phyloP scores from a whole-genome alignment of 2,888 invertebrate species.

The Ochropacha duplaris region DNA sequence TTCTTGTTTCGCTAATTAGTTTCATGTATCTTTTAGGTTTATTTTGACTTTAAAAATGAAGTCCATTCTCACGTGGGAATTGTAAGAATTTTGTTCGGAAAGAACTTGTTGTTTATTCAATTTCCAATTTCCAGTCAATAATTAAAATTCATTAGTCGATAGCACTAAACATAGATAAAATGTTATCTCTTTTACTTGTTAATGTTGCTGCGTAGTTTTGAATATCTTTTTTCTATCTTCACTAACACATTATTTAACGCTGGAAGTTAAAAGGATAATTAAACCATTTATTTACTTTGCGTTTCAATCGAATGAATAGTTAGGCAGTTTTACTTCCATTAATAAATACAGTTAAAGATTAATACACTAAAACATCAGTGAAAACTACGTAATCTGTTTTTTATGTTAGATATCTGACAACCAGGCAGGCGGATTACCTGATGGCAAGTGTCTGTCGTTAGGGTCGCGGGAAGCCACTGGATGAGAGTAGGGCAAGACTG shows the following conservation, averaged over 20 bases:
- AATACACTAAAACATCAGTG: neutral
- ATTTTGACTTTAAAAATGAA: slow-evolving; percentile 41
- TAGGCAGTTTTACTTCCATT: neutral
- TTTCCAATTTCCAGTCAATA: slow-evolving; percentile 34
- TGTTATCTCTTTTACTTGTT: slow-evolving; percentile 21
- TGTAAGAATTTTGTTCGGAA: slow-evolving; percentile 38
- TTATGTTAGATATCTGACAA: too few relatives aligned
- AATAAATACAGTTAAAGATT: neutral
- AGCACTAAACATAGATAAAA: slow-evolving; percentile 27
- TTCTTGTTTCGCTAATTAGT: slow-evolving; percentile 40
- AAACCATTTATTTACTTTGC: neutral
- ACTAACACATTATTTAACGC: neutral
- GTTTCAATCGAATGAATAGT: neutral
- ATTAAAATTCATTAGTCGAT: slow-evolving; percentile 53
- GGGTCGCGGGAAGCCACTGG: too few relatives aligned
- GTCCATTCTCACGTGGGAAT: slow-evolving; percentile 33
- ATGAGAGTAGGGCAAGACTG: too few relatives aligned
- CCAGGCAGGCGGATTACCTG: too few relatives aligned
- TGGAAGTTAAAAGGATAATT: neutral
- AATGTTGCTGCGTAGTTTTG: slow-evolving; percentile 18
- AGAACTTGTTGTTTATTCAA: slow-evolving; percentile 41
- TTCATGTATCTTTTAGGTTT: slow-evolving; percentile 22
- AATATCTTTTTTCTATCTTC: neutral
- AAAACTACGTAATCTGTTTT: neutral
- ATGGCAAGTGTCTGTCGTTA: too few relatives aligned